Base-by-base conservation (phyloP, 2,888 invertebrate species). In the Chalcosyrphus nemorum region DNA sequence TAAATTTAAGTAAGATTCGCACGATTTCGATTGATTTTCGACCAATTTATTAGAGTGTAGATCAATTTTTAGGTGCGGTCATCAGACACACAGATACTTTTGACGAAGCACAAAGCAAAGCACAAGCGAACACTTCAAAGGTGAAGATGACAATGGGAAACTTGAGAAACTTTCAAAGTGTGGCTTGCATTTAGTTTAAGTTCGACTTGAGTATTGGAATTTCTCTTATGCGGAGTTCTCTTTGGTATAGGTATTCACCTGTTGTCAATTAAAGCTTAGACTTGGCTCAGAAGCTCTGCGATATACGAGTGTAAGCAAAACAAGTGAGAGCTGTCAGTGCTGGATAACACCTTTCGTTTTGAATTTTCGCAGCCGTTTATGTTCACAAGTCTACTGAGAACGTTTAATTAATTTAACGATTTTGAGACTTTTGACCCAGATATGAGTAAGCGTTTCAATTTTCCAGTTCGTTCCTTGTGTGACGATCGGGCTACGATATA, bases 121-220 rank as follows among this genome's bases (percentile, higher is more conserved):
- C 80, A 84, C 84, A 80, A 74, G 70, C 74, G 80, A 84, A 72
- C 84, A 84, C 80, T 80, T 59, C 84, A 80, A 70, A 84, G 84
- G 84, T 84, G 75, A 68, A 75, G 74, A 80, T 57, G 74, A 75
- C 84, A 84, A 84, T 84, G 70, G 63, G 54, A 35, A 47, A 27
- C 66, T 68, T 63, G 50, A 63, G 61, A 78, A 80, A 84, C 80
- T 80, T 84, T 84, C 21, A 43, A 84, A 84, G 63, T 75, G 43
- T 75, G 80, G 57, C 74, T 80, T 72, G 57, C 47, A 11, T 38
- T 24, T 7, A 35, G 35, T 29, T 74, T 29, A 70, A 80, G 57
- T 74, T 84, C 43, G 68, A 52, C 63, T 74, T 54, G n/a, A 32
- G 15, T 13, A 11, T 63, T 27, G 32, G 45, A 21, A 29, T 29